These are phyloP conservation scores for Euleptes europaea DNA, from an alignment of 2,113 vertebrate species.

Conservation along the genomic window DNA sequence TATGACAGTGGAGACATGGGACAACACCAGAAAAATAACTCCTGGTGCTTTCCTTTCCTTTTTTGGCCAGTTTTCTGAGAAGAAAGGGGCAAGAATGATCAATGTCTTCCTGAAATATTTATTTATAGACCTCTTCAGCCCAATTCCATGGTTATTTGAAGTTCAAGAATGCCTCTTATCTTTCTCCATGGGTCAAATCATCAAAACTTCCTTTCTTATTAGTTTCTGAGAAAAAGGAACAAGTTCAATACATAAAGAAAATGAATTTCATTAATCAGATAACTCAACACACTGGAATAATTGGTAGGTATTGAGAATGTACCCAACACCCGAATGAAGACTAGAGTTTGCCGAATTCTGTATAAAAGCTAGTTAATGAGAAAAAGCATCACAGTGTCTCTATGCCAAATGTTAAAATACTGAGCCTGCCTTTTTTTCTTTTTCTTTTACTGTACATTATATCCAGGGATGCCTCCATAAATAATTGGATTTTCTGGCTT, in stretches of 20 bases:
- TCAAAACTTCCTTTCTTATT: conserved; percentile 39
- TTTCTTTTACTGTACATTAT: too few relatives aligned
- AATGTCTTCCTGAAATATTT: conserved; percentile 52
- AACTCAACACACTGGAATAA: neutral
- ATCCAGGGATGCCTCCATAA: too few relatives aligned
- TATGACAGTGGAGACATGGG: too few relatives aligned
- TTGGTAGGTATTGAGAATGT: neutral
- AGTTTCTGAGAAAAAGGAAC: neutral
- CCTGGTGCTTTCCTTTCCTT: neutral
- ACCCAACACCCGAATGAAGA: neutral
- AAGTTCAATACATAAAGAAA: neutral
- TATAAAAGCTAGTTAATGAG: neutral
- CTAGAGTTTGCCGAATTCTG: neutral
- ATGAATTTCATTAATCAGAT: neutral
- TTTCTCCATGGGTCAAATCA: conserved; percentile 8
- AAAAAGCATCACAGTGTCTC: neutral
- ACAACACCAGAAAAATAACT: neutral
- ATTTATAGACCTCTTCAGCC: conserved; percentile 51
- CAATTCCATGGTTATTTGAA: conserved; percentile 43
- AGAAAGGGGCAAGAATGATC: conserved; percentile 1
- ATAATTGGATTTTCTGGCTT: too few relatives aligned
- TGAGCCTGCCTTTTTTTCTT: too few relatives aligned
- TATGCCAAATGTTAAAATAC: too few relatives aligned
- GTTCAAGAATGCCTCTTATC: conserved; percentile 26
- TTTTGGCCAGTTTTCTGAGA: neutral